phyloP scores from a whole-genome alignment of 2,797 vertebrate species.

The Dermochelys coriacea region DNA sequence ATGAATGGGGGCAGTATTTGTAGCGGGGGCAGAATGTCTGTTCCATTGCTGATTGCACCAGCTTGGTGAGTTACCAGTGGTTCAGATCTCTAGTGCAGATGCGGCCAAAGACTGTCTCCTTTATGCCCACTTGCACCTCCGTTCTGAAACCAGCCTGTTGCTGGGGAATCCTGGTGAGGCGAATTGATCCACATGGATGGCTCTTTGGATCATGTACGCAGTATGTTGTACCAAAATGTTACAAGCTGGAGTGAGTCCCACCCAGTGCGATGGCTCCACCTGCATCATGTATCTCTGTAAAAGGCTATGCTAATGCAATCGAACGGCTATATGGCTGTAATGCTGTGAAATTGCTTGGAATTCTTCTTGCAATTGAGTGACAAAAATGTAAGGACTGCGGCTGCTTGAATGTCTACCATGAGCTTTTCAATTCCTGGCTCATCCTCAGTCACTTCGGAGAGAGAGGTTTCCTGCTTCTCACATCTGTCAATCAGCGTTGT shows the following conservation, averaged over 20 bases:
- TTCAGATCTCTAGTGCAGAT: not conserved
- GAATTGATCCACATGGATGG: not conserved
- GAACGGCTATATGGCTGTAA: not conserved
- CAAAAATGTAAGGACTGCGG: not conserved
- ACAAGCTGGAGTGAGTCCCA: not conserved
- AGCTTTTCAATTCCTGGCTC: conserved; percentile 40
- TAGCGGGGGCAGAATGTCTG: not conserved
- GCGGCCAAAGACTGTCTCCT: not conserved
- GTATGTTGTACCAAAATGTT: not conserved
- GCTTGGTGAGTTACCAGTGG: not conserved
- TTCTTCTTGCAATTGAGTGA: not conserved
- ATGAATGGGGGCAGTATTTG: not conserved
- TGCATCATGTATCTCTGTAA: not conserved
- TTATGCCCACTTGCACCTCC: not conserved
- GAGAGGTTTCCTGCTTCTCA: not conserved
- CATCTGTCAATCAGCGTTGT: conserved; percentile 24
- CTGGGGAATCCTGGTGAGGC: too few species aligned
- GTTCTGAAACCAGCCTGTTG: not conserved
- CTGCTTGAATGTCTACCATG: conserved; percentile 12
- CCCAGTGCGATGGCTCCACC: not conserved
- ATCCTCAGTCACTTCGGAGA: not conserved
- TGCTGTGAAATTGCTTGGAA: not conserved
- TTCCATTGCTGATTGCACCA: not conserved
- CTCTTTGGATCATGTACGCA: not conserved
- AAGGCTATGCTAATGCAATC: not conserved